These are phyloP conservation scores for Pseudomyrmex dendroicus DNA, from an alignment of 1,140 invertebrate species.

Conservation along the genomic window DNA sequence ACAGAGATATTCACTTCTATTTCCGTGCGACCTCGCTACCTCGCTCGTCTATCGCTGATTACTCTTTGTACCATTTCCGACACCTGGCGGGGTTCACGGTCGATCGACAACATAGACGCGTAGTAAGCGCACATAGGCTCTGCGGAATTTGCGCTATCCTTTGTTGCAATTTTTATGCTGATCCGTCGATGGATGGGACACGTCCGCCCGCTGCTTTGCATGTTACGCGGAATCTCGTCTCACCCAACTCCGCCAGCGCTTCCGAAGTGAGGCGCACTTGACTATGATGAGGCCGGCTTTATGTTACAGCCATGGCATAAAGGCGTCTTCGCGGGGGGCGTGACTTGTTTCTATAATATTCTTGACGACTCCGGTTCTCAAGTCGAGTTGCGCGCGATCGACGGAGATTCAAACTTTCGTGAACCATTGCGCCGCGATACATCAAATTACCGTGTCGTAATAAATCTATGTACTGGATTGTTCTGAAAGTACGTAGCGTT, in stretches of 20 bases:
- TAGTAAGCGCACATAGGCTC: neutral
- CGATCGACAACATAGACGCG: slow-evolving; percentile 2
- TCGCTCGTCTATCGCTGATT: slow-evolving; percentile 31
- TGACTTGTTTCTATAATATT: slow-evolving; percentile 44
- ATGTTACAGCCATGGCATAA: slow-evolving; percentile 50
- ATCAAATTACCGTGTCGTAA: neutral
- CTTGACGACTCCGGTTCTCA: neutral
- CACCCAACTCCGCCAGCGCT: neutral
- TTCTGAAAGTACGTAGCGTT: too few species aligned
- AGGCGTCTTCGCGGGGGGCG: slow-evolving; percentile 36
- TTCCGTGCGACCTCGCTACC: neutral
- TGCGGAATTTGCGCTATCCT: slow-evolving; percentile 17
- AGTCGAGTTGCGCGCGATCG: neutral
- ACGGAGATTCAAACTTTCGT: slow-evolving; percentile 50
- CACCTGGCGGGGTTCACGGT: slow-evolving; percentile 23
- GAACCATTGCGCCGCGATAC: neutral
- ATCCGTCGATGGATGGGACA: slow-evolving; percentile 50
- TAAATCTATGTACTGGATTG: too few species aligned
- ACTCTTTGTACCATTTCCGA: slow-evolving; percentile 51
- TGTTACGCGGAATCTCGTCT: slow-evolving; percentile 43
- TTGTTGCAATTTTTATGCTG: slow-evolving; percentile 65
- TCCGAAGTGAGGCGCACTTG: slow-evolving; percentile 45
- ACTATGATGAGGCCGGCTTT: slow-evolving; percentile 59
- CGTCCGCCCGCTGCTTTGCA: slow-evolving; percentile 56
- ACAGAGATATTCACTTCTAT: slow-evolving; percentile 14